phyloP scores from a whole-genome alignment of 2,113 vertebrate species.

The Cavia aperea region DNA sequence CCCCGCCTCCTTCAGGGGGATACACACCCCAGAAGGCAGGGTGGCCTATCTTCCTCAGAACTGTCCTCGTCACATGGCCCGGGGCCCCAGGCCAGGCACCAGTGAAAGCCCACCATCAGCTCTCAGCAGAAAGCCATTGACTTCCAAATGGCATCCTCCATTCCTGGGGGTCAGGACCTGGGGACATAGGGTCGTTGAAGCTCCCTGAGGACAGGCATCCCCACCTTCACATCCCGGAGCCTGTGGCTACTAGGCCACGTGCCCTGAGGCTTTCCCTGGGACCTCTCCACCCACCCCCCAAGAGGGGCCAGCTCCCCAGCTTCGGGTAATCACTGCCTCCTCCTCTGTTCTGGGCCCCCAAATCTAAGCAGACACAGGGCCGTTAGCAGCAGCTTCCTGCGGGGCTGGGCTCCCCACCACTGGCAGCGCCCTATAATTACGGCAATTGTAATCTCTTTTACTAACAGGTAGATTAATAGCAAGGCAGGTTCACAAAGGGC shows the following conservation, averaged over 20 bases:
- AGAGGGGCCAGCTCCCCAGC: neutral
- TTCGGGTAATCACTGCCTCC: neutral
- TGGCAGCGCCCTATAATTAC: slow-evolving; percentile 67
- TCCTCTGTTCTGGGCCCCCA: neutral
- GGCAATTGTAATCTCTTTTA: slow-evolving; percentile 69
- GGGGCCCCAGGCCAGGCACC: neutral
- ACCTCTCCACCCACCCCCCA: neutral
- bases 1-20: neutral
- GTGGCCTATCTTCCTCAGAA: neutral
- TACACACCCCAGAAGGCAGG: neutral
- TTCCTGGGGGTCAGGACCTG: neutral
- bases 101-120: neutral
- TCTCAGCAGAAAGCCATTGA: neutral
- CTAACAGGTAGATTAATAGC: slow-evolving; percentile 73
- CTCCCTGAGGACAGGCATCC: neutral
- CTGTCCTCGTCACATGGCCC: accelerated
- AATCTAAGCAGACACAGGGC: neutral
- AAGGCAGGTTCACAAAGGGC: slow-evolving; percentile 70
- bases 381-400: slow-evolving; percentile 61
- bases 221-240: neutral
- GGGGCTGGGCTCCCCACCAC: slow-evolving; percentile 35
- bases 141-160: neutral
- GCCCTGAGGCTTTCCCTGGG: neutral
- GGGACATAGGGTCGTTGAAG: neutral
- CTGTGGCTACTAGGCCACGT: neutral